Evolutionary conservation across 2,113 vertebrate genomes (phyloP).

Genomic region (Melierax canorus): DNA sequence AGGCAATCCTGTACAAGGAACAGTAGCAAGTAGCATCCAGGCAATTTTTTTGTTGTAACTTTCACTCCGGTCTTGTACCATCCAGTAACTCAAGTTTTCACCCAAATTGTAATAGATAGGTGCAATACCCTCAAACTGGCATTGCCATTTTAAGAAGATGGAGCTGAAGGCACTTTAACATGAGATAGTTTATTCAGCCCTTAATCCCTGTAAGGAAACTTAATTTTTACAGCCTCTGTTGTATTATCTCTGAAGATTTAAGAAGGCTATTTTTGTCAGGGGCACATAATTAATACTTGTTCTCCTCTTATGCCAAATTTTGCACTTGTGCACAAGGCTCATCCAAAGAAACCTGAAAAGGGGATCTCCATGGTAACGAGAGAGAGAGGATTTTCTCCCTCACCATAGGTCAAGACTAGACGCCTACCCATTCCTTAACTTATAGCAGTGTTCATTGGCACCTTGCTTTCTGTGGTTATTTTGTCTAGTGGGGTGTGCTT

Average conservation of each 20-base stretch:
- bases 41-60: neutral
- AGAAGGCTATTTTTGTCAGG: neutral
- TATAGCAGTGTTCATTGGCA: neutral
- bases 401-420: slow-evolving; percentile 5
- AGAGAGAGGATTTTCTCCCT: slow-evolving; percentile 6
- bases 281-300: neutral
- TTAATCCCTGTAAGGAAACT: neutral
- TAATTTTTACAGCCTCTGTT: neutral
- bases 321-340: neutral
- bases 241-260: neutral
- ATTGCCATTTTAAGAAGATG: neutral
- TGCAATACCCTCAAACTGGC: neutral
- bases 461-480: neutral
- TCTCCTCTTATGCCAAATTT: slow-evolving; percentile 18
- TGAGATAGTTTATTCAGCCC: neutral
- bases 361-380: slow-evolving; percentile 37
- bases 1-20: neutral
- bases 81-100: neutral
- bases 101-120: neutral
- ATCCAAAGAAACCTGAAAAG: slow-evolving; percentile 29
- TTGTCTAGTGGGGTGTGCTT: neutral
- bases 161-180: neutral
- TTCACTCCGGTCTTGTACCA: neutral
- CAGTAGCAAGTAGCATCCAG: neutral
- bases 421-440: slow-evolving; percentile 1